These are phyloP conservation scores for Theonella swinhoei DNA, from an alignment of 37 sponge, comb jelly and placozoan species.

Conservation along the genomic window DNA sequence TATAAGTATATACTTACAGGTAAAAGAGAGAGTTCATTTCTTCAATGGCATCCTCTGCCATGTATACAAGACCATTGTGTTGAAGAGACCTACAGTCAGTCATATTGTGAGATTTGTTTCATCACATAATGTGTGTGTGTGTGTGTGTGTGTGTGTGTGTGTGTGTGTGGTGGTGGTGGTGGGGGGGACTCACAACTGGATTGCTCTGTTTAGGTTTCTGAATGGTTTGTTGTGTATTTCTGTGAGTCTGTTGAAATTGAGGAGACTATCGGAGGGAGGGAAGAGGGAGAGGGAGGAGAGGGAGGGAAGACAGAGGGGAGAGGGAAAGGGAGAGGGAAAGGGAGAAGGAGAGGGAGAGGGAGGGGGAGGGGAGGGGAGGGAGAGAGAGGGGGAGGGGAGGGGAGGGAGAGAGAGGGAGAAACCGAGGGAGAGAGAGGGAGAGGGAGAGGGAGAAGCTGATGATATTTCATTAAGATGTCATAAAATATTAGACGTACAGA, in stretches of 20 bases:
- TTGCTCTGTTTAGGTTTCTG: conserved; percentile 23
- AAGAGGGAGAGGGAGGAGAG: neutral
- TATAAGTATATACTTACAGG: conserved; percentile 31
- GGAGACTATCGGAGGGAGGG: conserved; percentile 11
- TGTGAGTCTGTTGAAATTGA: conserved; percentile 15
- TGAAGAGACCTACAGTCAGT: conserved; percentile 15
- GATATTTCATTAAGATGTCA: neutral
- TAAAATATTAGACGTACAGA: conserved; percentile 18
- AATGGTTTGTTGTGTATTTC: conserved; percentile 22
- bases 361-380: too few species aligned
- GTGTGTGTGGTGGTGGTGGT: too few species aligned
- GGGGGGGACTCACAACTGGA: too few species aligned
- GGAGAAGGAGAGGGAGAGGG: too few species aligned
- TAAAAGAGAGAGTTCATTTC: conserved; percentile 17
- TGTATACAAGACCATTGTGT: conserved; percentile 28
- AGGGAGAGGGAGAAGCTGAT: too few species aligned
- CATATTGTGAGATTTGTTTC: neutral
- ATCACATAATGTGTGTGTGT: neutral
- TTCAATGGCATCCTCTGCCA: conserved; percentile 36
- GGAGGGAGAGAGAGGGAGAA: too few species aligned
- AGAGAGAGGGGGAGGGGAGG: too few species aligned
- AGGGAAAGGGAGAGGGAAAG: too few species aligned
- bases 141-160: too few species aligned
- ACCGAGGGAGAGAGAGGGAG: too few species aligned
- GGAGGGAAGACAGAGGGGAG: too few species aligned